These are phyloP conservation scores for Schrankia costaestrigalis DNA, from an alignment of 2,888 invertebrate genomes.

Conservation along the genomic window DNA sequence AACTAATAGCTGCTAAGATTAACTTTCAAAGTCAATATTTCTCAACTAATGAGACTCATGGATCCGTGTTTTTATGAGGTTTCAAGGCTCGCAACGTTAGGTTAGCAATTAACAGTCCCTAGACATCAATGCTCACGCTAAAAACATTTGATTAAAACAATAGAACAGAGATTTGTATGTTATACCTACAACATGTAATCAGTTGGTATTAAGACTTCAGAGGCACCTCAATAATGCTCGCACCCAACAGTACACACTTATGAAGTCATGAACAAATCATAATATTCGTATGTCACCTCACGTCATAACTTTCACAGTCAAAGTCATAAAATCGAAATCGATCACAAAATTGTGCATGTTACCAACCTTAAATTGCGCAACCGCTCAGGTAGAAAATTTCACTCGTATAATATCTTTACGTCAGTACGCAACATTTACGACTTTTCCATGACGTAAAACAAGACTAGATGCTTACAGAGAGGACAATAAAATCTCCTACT, in stretches of 20 bases:
- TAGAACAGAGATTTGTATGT: no score
- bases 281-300: slow-evolving; percentile 24
- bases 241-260: neutral
- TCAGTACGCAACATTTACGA: slow-evolving; percentile 70
- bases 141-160: no score
- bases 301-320: slow-evolving; percentile 44
- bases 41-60: no score
- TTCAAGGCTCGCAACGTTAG: no score
- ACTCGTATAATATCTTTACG: slow-evolving; percentile 57
- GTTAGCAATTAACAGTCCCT: no score
- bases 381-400: slow-evolving; percentile 65
- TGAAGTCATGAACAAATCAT: neutral
- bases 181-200: no score
- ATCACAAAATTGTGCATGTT: slow-evolving; percentile 67
- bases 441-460: slow-evolving; percentile 64
- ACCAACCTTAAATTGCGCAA: slow-evolving; percentile 54
- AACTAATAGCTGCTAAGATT: no score
- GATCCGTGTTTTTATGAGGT: no score
- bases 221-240: neutral
- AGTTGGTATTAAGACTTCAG: neutral
- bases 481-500: slow-evolving; percentile 57
- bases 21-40: no score
- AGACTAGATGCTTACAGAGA: slow-evolving; percentile 53
- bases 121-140: no score
- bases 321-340: slow-evolving; percentile 47